phyloP scores from a whole-genome alignment of 2,113 vertebrate genomes.

The Pyrgilauda ruficollis region DNA sequence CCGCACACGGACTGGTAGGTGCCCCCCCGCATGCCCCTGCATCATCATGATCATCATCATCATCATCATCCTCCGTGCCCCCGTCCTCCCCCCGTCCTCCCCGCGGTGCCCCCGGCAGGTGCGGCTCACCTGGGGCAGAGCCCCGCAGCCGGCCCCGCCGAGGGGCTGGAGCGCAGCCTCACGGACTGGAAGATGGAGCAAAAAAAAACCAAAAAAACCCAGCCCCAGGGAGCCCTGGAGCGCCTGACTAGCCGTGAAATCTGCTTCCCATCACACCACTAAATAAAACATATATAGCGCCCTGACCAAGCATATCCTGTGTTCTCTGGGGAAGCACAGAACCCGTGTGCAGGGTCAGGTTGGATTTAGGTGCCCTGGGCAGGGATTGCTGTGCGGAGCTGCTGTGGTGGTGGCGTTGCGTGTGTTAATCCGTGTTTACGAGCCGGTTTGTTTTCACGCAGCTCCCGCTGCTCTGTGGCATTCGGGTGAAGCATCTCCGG shows the following conservation, averaged over 20 bases:
- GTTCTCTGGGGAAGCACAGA: not conserved
- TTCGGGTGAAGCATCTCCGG: not conserved
- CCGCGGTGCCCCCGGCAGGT: not conserved
- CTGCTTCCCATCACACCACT: not conserved
- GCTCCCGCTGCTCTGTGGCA: not conserved
- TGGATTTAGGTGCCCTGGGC: not conserved
- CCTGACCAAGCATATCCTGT: not conserved
- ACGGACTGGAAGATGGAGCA: not conserved
- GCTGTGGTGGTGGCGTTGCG: not conserved
- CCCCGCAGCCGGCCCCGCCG: not conserved
- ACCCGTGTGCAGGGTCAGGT: fast-evolving
- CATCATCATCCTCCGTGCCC: no score
- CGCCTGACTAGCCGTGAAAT: not conserved
- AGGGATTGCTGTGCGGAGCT: not conserved
- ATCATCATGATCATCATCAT: not conserved
- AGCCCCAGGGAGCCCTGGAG: not conserved
- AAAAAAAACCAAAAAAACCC: not conserved
- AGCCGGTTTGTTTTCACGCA: not conserved
- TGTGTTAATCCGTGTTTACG: not conserved
- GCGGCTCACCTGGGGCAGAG: not conserved
- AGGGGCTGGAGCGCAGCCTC: not conserved
- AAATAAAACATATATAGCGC: not conserved
- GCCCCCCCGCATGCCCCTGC: not conserved
- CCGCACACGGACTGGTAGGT: conserved; percentile 93
- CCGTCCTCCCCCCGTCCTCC: not conserved